phyloP scores from a whole-genome alignment of 2,113 vertebrate genomes.

The Upupa epops region DNA sequence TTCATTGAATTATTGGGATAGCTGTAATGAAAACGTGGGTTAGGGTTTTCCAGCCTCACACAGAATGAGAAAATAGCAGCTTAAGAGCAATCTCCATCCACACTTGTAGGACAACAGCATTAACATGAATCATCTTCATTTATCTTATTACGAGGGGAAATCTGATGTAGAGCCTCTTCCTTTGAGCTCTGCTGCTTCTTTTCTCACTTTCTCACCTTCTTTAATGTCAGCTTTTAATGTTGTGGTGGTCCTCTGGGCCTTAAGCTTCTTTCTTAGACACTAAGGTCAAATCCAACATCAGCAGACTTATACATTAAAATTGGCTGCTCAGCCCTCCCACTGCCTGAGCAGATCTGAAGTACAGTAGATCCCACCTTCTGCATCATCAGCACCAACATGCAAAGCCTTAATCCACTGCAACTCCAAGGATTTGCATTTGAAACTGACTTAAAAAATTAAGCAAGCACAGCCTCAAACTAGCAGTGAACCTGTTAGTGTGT shows the following conservation, averaged over 20 bases:
- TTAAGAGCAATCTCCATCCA: neutral
- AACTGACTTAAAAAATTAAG: neutral
- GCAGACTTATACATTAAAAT: neutral
- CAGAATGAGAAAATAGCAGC: neutral
- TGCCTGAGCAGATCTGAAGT: too few species aligned
- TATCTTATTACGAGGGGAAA: neutral
- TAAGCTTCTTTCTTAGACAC: neutral
- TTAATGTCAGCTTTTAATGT: neutral
- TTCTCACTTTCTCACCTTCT: neutral
- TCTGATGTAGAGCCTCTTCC: neutral
- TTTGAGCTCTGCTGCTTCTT: neutral
- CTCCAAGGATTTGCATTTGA: neutral
- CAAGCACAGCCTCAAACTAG: neutral
- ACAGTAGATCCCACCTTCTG: neutral
- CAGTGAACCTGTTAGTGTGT: neutral
- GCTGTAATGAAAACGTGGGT: neutral
- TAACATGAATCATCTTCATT: neutral
- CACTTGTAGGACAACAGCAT: neutral
- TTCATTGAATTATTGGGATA: neutral
- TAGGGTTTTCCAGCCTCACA: neutral
- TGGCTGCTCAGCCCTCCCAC: neutral
- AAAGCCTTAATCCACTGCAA: neutral
- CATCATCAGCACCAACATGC: neutral
- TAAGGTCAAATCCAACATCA: neutral
- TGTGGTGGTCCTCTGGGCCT: neutral